Evolutionary conservation across 2,888 invertebrate species (phyloP), one percentile per base, ranked within the genome.

Genomic region (Diarsia mendica): DNA sequence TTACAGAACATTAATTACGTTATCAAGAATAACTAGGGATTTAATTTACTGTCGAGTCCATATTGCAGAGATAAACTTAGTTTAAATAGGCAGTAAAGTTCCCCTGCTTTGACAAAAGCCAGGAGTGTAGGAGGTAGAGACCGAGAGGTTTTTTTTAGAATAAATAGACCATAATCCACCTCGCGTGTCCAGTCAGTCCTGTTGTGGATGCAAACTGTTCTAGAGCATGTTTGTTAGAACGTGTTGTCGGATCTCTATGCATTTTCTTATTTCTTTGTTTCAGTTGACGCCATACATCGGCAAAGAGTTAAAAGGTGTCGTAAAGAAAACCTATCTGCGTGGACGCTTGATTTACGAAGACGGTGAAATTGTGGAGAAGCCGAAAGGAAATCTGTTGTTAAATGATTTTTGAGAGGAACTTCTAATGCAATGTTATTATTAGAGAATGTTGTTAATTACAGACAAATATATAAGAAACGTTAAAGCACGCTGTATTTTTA

Each of bases 231-330:
- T 48, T 48, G 46, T 48, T 48, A 48, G 10, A 48, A 13, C 3
- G 13, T 48, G 3, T 48, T 11, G 39, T 10, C 20, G 1, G 20
- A n/a, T n/a, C n/a, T n/a, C n/a, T n/a, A n/a, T n/a, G n/a, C n/a
- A n/a, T 44, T 63, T 18, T 5, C 18, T 39, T 13, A 13, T 23
- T 55, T 1, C n/a, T 9, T n/a, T 13, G 60, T 83, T 85, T 60
- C 91, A 98, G 97, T 90, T 97, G 20, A 97, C 97, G 44, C 98
- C 98, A 0, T 98, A 98, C 88, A 93, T 97, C 83, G 97, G 97
- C 11, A 97, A 95, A 84, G 93, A 94, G 80, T 89, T 98, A 44
- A 95, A 94, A 78, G 98, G 98, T 28, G 97, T 97, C 65, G 97
- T 98, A 23, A 94, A 97, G 88, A 96, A 97, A 77, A 98, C 98